phyloP scores from a whole-genome alignment of 2,888 invertebrate genomes.

The Notodonta dromedarius region DNA sequence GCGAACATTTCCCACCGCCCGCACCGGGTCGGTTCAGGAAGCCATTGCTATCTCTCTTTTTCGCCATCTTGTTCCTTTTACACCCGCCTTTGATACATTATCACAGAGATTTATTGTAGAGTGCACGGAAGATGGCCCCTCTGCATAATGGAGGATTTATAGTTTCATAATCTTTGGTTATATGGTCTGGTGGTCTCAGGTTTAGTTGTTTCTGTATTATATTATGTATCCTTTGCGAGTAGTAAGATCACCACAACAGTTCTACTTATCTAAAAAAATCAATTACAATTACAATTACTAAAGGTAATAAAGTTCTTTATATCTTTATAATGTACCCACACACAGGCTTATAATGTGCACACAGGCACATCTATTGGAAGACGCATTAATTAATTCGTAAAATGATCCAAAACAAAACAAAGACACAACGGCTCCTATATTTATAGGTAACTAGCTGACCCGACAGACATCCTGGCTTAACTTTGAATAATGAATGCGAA shows the following conservation, averaged over 20 bases:
- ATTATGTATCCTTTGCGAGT: neutral
- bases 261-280: no score
- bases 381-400: no score
- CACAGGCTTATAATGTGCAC: no score
- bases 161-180: neutral
- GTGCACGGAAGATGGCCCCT: slow-evolving; percentile 19
- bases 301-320: no score
- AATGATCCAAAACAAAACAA: no score
- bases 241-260: neutral
- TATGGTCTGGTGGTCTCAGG: neutral
- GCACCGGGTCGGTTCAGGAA: slow-evolving; percentile 28
- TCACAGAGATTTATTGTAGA: slow-evolving; percentile 35
- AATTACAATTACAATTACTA: no score
- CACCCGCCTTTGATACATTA: slow-evolving; percentile 27
- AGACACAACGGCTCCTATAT: no score
- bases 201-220: neutral
- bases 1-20: slow-evolving; percentile 28
- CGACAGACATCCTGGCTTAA: no score
- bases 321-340: no score
- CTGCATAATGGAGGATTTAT: slow-evolving; percentile 31
- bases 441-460: no score
- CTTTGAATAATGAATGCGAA: no score
- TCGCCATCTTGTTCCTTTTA: slow-evolving; percentile 36
- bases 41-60: slow-evolving; percentile 39
- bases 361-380: no score